These are phyloP conservation scores for Dipodomys spectabilis DNA, from an alignment of 2,113 vertebrate species.

Conservation along the genomic window DNA sequence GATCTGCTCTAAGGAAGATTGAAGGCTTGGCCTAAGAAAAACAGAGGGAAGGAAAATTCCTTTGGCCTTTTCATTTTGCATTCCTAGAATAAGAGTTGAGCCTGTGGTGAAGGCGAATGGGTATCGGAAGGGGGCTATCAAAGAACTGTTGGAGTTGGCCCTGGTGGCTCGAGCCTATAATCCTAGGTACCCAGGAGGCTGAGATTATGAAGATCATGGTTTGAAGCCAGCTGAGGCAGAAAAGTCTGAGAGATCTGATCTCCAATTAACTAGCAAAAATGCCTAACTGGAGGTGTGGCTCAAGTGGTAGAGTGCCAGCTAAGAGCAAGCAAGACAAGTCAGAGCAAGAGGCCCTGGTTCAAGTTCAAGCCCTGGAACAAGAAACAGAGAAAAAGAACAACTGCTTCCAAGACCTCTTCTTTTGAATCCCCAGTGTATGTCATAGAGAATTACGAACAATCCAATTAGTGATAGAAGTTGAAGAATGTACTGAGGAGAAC, in stretches of 20 bases:
- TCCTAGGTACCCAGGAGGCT: too few relatives aligned
- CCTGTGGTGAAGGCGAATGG: neutral
- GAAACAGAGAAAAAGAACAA: too few relatives aligned
- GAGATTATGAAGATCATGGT: too few relatives aligned
- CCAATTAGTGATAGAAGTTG: neutral
- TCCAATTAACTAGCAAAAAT: too few relatives aligned
- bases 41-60: neutral
- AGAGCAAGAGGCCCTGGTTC: too few relatives aligned
- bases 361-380: too few relatives aligned
- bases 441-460: neutral
- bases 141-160: neutral
- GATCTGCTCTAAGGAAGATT: neutral
- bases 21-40: slow-evolving; percentile 15
- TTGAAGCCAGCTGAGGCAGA: too few relatives aligned
- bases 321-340: too few relatives aligned
- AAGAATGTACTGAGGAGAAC: neutral
- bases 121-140: neutral
- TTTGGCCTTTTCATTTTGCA: neutral
- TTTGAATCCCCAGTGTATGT: neutral
- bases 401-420: neutral
- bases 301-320: too few relatives aligned
- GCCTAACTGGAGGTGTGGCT: too few relatives aligned
- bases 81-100: neutral
- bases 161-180: too few relatives aligned
- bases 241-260: too few relatives aligned